Percentiles rank a stretch among this genome's conserved stretches.
Conservation (phyloP, 2,113 vertebrate species). For the Saguinus imperator region DNA sequence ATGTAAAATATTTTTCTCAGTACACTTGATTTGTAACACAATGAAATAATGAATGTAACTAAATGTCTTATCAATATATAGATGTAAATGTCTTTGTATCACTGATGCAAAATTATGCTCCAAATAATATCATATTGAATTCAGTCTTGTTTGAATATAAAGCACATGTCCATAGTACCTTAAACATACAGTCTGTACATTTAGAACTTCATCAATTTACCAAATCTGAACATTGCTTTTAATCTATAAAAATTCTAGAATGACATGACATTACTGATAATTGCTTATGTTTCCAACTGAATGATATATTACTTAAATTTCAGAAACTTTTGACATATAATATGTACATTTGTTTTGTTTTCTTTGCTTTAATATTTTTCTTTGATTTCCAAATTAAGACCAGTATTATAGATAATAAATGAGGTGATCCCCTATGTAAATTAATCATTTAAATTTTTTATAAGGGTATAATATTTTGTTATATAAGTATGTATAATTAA, state of each 20-base stretch:
- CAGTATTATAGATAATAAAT: not conserved
- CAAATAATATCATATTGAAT: slow-evolving; percentile 3
- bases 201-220: not conserved
- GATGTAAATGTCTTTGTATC: not conserved
- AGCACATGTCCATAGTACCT: not conserved
- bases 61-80: not conserved
- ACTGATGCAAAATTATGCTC: not conserved
- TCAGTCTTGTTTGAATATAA: not conserved
- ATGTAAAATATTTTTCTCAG: not conserved
- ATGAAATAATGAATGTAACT: slow-evolving; percentile 2
- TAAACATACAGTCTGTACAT: not conserved
- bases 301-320: not conserved
- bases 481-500: not conserved
- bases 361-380: not conserved
- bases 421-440: not conserved
- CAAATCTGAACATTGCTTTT: not conserved
- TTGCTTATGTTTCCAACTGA: not conserved
- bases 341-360: not conserved
- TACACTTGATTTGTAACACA: not conserved
- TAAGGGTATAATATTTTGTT: not conserved
- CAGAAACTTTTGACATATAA: not conserved
- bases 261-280: not conserved
- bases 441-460: not conserved
- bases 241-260: not conserved
- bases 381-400: not conserved